Evolutionary conservation across 2,888 invertebrate genomes (phyloP).

Genomic region (Oscheius sp.): DNA sequence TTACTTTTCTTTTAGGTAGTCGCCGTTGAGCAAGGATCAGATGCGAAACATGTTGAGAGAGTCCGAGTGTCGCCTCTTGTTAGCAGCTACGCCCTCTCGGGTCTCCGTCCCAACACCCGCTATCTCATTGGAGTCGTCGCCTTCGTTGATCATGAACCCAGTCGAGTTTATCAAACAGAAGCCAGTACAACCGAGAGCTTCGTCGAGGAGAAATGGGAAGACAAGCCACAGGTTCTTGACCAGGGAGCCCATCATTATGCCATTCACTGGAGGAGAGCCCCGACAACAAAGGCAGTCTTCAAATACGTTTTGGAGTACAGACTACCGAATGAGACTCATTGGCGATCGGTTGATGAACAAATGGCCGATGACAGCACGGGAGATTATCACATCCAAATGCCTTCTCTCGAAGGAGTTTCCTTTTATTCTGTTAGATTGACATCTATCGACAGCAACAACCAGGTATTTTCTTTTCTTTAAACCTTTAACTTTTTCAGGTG

Average conservation of each 20-base stretch:
- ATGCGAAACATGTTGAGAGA: conserved; percentile 54
- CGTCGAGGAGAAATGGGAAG: conserved; percentile 52
- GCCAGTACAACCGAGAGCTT: conserved; percentile 51
- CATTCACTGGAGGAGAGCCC: conserved; percentile 66
- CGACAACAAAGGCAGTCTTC: conserved; percentile 39
- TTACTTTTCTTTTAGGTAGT: conserved; percentile 50
- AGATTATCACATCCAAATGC: conserved; percentile 53
- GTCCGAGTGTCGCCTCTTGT: conserved; percentile 60
- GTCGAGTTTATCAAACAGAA: conserved; percentile 37
- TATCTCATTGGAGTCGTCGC: conserved; percentile 69
- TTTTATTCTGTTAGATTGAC: conserved; percentile 63
- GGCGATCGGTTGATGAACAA: conserved; percentile 40
- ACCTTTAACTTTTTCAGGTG: conserved; percentile 37
- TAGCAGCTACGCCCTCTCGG: conserved; percentile 59
- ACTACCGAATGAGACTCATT: conserved; percentile 67
- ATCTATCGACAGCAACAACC: conserved; percentile 48
- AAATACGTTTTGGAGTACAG: conserved; percentile 68
- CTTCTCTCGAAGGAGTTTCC: conserved; percentile 53
- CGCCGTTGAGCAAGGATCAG: conserved; percentile 50
- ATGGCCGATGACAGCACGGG: conserved; percentile 47
- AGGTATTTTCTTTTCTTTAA: conserved; percentile 8
- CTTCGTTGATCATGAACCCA: conserved; percentile 68
- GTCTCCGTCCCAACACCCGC: conserved; percentile 64
- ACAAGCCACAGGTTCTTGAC: conserved; percentile 54
- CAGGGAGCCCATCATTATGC: conserved; percentile 54